phyloP scores from a whole-genome alignment of 2,888 invertebrate species.

The Lasioglossum vierecki region DNA sequence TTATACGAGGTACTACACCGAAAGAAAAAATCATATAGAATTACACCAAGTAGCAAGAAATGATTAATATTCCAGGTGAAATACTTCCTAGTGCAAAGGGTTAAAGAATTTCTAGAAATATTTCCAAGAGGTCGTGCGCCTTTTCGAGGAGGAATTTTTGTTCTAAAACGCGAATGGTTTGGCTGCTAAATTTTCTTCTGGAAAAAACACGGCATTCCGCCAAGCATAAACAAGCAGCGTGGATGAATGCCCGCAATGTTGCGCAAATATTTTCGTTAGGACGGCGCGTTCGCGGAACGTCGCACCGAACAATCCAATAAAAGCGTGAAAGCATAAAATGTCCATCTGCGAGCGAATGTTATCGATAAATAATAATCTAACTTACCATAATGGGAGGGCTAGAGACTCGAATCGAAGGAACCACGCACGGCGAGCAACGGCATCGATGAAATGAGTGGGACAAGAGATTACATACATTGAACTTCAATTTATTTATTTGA shows the following conservation, averaged over 20 bases:
- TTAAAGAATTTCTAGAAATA: no score
- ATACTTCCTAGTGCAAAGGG: no score
- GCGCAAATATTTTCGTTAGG: conserved; percentile 48
- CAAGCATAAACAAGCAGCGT: conserved; percentile 34
- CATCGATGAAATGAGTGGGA: conserved; percentile 31
- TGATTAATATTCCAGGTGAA: no score
- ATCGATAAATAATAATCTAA: conserved; percentile 27
- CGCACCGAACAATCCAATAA: conserved; percentile 26
- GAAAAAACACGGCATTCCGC: conserved; percentile 1
- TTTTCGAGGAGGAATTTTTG: background rate
- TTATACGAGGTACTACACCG: no score
- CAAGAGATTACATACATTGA: conserved; percentile 23
- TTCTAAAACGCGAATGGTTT: background rate
- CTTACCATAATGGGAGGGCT: conserved; percentile 29
- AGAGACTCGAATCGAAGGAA: background rate
- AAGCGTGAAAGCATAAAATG: background rate
- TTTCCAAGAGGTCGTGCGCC: no score
- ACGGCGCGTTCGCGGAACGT: background rate
- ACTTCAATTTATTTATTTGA: conserved; percentile 41
- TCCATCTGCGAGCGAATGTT: background rate
- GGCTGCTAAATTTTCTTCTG: background rate
- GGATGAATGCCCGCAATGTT: conserved; percentile 30
- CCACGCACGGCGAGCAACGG: conserved; percentile 5
- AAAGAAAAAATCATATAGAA: no score
- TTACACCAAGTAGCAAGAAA: no score